Conservation (phyloP, 30 jellyfish, hydroid and myxozoan genomes). For the Aurelia sp. region DNA sequence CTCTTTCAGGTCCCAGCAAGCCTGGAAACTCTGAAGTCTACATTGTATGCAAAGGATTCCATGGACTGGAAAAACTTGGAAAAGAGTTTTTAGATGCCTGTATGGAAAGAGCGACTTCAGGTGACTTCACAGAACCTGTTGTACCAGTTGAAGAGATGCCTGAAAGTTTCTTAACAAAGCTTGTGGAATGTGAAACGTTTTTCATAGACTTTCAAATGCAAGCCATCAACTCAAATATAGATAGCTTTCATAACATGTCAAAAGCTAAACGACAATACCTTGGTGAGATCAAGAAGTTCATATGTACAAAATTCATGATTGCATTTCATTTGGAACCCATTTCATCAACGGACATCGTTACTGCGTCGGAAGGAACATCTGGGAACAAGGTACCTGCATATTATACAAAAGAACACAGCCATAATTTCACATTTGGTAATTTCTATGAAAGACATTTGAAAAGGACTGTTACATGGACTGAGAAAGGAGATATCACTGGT, state of each 20-base stretch:
- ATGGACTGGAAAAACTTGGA: conserved; percentile 37
- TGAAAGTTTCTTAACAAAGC: conserved; percentile 33
- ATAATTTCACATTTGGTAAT: conserved; percentile 50
- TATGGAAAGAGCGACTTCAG: conserved; percentile 34
- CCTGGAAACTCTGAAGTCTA: conserved; percentile 98
- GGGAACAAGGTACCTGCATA: not conserved
- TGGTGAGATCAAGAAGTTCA: conserved; percentile 9
- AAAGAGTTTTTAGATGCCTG: conserved; percentile 5
- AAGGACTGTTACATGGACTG: conserved; percentile 27
- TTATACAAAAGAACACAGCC: conserved; percentile 50
- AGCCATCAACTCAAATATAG: conserved; percentile 67
- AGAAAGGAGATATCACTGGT: conserved; percentile 24
- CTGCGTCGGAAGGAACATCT: not conserved
- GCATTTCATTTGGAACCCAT: conserved; percentile 46
- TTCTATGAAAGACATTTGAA: conserved; percentile 42
- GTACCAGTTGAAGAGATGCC: conserved; percentile 53
- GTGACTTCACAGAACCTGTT: conserved; percentile 26
- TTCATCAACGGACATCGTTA: conserved; percentile 2
- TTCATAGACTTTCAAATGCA: conserved; percentile 71
- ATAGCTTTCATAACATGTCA: conserved; percentile 36
- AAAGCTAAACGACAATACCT: not conserved
- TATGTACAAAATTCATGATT: conserved; percentile 48
- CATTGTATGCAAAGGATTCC: conserved; percentile 75
- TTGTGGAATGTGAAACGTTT: conserved; percentile 55
- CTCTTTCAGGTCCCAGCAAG: conserved; percentile 92